These are phyloP conservation scores for Pseudococcus longispinus DNA, from an alignment of 2,888 invertebrate species.

Conservation along the genomic window DNA sequence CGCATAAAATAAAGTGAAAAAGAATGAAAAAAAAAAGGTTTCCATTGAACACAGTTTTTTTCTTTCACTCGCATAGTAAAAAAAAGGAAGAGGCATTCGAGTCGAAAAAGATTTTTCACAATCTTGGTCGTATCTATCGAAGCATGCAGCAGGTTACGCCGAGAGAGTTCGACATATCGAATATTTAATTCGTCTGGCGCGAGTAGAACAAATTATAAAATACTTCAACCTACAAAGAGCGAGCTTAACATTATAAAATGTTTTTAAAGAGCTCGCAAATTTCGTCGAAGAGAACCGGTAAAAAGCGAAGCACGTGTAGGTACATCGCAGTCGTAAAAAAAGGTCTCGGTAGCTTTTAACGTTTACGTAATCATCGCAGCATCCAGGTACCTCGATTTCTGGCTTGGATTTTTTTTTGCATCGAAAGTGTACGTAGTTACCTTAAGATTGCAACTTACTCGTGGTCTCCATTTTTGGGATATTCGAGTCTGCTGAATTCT, in stretches of 20 bases:
- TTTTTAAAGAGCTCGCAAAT: constrained; percentile 26
- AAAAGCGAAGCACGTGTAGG: constrained; percentile 8
- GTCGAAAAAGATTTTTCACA: neutral
- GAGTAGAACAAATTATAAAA: neutral
- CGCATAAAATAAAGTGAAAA: neutral
- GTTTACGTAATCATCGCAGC: neutral
- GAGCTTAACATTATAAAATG: neutral
- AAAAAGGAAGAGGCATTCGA: neutral
- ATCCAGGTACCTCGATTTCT: neutral
- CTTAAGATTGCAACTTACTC: neutral
- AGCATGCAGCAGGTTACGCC: neutral
- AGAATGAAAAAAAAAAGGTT: neutral
- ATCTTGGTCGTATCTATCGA: constrained; percentile 2
- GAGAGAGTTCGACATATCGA: neutral
- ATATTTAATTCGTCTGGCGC: constrained; percentile 3
- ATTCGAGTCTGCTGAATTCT: neutral
- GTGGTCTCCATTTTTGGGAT: neutral
- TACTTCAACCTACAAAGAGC: neutral
- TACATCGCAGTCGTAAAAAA: neutral
- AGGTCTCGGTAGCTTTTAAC: constrained; percentile 24
- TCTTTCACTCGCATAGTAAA: neutral
- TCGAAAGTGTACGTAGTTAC: neutral
- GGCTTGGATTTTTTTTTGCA: neutral
- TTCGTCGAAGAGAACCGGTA: neutral
- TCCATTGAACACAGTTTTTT: neutral